Percentiles rank a stretch among this genome's conserved stretches.
Conservation (phyloP, 2,113 vertebrate genomes). For the Gasterosteus nipponicus region DNA sequence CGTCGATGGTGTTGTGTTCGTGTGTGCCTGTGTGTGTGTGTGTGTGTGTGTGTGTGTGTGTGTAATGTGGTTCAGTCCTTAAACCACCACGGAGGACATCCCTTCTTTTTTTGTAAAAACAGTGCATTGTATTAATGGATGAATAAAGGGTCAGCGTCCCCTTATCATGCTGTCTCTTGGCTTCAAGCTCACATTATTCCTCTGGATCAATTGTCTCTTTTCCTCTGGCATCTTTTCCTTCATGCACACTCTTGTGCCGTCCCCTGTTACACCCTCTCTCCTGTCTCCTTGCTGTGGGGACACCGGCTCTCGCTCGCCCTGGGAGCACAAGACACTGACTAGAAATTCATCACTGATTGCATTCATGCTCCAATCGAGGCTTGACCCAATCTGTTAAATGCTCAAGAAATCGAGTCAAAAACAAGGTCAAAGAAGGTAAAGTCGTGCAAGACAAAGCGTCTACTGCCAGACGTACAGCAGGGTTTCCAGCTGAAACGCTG, state of each 20-base stretch:
- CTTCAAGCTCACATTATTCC: constrained; percentile 13
- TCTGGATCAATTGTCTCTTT: constrained; percentile 6
- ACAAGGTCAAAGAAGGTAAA: not conserved
- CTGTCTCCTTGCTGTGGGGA: constrained; percentile 30
- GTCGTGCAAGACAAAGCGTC: not conserved
- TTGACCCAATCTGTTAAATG: not conserved
- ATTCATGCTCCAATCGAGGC: no score
- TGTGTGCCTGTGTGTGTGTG: not conserved
- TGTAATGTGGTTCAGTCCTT: not conserved
- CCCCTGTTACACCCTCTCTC: not conserved
- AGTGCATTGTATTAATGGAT: constrained; percentile 1
- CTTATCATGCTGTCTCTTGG: not conserved
- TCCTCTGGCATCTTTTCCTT: constrained; percentile 8
- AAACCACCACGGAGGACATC: not conserved
- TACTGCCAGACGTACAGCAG: not conserved
- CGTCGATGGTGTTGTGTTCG: not conserved
- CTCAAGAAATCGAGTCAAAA: not conserved
- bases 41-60: constrained; percentile 8
- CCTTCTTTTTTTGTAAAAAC: not conserved
- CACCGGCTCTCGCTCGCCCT: constrained; percentile 21
- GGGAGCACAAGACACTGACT: constrained; percentile 18
- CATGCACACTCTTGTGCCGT: not conserved
- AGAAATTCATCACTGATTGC: constrained; percentile 1
- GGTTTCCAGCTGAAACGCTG: not conserved
- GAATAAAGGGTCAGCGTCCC: constrained; percentile 24